Evolutionary conservation across 2,113 vertebrate genomes (phyloP), one percentile per base, ranked within the genome.

Genomic region (Podarcis raffonei): DNA sequence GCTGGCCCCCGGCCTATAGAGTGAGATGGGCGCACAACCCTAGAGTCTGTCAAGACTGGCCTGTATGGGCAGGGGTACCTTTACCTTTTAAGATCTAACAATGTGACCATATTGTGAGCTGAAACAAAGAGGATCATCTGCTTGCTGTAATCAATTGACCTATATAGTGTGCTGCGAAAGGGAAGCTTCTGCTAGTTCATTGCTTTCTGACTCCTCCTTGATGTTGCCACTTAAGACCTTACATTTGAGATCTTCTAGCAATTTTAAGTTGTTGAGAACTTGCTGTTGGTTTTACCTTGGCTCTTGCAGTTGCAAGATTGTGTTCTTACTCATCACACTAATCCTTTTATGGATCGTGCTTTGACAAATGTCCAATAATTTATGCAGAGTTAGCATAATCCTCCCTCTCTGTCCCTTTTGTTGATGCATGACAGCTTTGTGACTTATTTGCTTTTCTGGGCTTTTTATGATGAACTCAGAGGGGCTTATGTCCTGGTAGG

Each of bases 361-460:
- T 71, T 71, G 27, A 32, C 68, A 84, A 48, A 71, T 80, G 48
- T 62, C 93, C 27, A 84, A n/a, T 79, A 93, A 30, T 48, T 71
- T 74, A 53, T 69, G 62, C 22, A 66, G 15, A 65, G 39, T 57
- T 30, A 15, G 69, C 84, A 22, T 75, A 42, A 86, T 89, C 37
- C 84, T 84, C 90, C 85, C 66, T 39, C 59, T 68, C 53, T 30
- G 5, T 87, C 12, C 6, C 84, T 42, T 57, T 78, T 57, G 68
- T 81, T 69, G 59, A 88, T 25, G 1, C 15, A 8, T 53, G 79
- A 32, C 0, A 6, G 74, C 30, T 84, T 87, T 77, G 74, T 59
- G 65, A 85, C 87, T 89, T 74, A 42, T 82, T 88, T 68, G 22
- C 16, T 85, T 78, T 27, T 59, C 69, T 69, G 83, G 81, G 32